These are phyloP conservation scores for Lycaon pictus DNA, from an alignment of 2,113 vertebrate genomes.

Conservation along the genomic window DNA sequence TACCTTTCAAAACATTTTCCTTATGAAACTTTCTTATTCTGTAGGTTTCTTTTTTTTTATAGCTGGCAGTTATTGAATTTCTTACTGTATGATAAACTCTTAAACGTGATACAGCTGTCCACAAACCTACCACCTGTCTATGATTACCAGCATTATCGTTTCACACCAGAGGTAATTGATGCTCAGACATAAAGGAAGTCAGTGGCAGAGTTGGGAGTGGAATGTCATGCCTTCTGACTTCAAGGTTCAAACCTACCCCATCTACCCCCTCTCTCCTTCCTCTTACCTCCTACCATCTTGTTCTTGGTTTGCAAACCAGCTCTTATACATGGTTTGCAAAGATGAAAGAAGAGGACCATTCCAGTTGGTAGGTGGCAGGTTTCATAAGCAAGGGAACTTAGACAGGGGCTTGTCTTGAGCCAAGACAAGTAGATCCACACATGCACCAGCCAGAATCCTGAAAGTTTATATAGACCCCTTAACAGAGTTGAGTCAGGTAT, in stretches of 20 bases:
- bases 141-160: rapidly evolving
- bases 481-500: too few relatives aligned
- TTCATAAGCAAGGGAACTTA: background rate
- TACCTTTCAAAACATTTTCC: background rate
- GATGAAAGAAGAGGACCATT: background rate
- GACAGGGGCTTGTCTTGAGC: background rate
- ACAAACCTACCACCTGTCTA: rapidly evolving
- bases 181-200: background rate
- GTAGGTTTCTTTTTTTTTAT: background rate
- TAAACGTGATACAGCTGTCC: rapidly evolving
- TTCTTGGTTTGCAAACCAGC: background rate
- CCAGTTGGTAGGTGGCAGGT: background rate
- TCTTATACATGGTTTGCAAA: background rate
- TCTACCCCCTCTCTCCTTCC: background rate
- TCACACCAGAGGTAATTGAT: background rate
- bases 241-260: too few relatives aligned
- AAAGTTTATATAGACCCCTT: background rate
- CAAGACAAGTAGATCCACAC: background rate
- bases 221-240: too few relatives aligned
- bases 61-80: background rate
- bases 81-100: background rate
- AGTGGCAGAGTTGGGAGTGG: background rate
- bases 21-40: background rate
- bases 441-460: background rate
- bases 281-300: background rate